Conservation (phyloP, 2,113 vertebrate species). For the Burhinus oedicnemus region DNA sequence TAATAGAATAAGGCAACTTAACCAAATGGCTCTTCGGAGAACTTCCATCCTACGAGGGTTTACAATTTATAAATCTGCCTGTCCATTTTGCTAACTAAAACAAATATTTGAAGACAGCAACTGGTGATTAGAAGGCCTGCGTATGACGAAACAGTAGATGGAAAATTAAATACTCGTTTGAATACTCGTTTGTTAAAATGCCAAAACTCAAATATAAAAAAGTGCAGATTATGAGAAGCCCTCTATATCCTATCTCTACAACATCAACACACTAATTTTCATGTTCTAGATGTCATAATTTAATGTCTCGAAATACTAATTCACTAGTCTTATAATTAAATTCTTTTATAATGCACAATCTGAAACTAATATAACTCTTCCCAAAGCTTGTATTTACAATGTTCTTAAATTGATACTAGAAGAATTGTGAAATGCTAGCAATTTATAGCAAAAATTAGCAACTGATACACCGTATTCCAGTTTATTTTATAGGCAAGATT, state of each 20-base stretch:
- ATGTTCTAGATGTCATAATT: not conserved
- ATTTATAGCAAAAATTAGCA: not conserved
- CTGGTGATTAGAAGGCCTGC: not conserved
- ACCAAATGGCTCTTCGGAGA: constrained; percentile 51
- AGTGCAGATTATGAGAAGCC: not conserved
- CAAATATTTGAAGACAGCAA: not conserved
- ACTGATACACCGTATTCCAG: not conserved
- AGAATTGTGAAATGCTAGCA: not conserved
- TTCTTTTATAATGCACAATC: not conserved
- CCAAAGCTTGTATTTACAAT: constrained; percentile 31
- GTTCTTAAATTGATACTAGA: not conserved
- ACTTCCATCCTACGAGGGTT: not conserved
- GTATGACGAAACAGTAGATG: not conserved
- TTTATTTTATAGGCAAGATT: not conserved
- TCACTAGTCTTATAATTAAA: not conserved
- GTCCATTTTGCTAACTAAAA: not conserved
- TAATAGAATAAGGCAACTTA: constrained; percentile 75
- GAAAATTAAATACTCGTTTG: not conserved
- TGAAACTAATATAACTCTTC: not conserved
- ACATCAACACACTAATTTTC: not conserved
- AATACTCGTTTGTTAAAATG: not conserved
- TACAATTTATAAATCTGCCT: not conserved
- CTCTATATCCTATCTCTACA: not conserved
- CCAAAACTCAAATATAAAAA: not conserved
- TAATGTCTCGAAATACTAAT: not conserved